Base-by-base conservation (phyloP, 1,140 invertebrate species). In the Eumeta japonica region DNA sequence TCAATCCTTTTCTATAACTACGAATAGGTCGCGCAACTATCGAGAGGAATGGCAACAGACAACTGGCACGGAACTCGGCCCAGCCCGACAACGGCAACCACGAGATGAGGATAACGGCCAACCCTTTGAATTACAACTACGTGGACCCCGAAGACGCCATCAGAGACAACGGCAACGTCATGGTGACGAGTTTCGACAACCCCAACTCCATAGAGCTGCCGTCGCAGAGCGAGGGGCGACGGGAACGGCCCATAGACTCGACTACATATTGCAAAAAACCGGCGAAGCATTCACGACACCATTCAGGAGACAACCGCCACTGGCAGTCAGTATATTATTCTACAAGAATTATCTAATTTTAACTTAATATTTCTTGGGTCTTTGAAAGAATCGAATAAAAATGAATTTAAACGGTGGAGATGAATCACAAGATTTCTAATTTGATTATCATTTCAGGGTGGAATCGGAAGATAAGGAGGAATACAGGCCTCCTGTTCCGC, bases 401-500 rank as follows among this genome's bases (percentile, higher is more conserved):
- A n/a, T n/a, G n/a, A n/a, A n/a, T n/a, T n/a, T n/a, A n/a, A n/a
- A n/a, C n/a, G n/a, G n/a, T n/a, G n/a, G n/a, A n/a, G n/a, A n/a
- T n/a, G n/a, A n/a, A n/a, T n/a, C n/a, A n/a, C n/a, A n/a, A n/a
- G n/a, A n/a, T n/a, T n/a, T n/a, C n/a, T n/a, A n/a, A n/a, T n/a
- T n/a, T n/a, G n/a, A n/a, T n/a, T n/a, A n/a, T n/a, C n/a, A n/a
- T 24, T 24, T 7, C 51, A 72, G 67, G 45, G 35, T 48, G 50
- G 62, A 66, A 32, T 35, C 53, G 2, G 41, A 50, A 38, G 41
- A 60, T 16, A 68, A 75, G 37, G 80, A 82, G 39, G 86, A 89
- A 36, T 90, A 91, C 58, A 82, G 86, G 41, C 90, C 90, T 0
- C 90, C 90, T 2, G 87, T 92, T 17, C 90, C 90, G 9, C 90